Percentiles rank a stretch among this genome's conserved stretches.
Evolutionary conservation across 92 coral and sea anemone genomes (phyloP).

Genomic region (Micromussa lordhowensis): DNA sequence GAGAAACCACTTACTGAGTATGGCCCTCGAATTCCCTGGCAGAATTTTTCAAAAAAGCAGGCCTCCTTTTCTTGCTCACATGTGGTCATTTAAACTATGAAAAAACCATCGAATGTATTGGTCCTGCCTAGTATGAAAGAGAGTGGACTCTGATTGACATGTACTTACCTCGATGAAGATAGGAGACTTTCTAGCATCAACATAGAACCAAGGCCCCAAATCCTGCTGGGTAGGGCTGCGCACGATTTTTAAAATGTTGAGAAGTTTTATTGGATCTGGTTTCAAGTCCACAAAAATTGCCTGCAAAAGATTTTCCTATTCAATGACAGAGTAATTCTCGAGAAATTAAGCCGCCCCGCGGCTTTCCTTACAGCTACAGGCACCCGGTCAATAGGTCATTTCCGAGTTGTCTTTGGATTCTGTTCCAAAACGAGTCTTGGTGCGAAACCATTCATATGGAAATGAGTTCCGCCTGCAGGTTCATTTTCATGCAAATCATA

Average conservation of each 20-base stretch:
- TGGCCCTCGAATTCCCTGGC: no score
- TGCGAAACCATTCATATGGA: no score
- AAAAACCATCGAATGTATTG: neutral
- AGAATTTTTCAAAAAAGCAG: no score
- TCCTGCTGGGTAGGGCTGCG: conserved; percentile 78
- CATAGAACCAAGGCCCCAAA: conserved; percentile 87
- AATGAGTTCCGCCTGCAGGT: no score
- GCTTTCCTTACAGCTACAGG: no score
- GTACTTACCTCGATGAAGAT: conserved; percentile 74
- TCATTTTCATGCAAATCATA: no score
- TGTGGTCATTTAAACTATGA: neutral
- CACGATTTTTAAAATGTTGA: conserved; percentile 64
- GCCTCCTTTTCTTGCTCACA: neutral
- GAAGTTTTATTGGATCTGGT: conserved; percentile 84
- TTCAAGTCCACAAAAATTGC: conserved; percentile 71
- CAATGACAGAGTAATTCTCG: neutral
- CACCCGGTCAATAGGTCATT: no score
- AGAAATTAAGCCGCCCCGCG: no score
- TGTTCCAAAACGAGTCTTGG: no score
- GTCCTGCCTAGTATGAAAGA: neutral
- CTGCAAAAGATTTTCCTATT: conserved; percentile 34
- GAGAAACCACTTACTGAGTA: no score
- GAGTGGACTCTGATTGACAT: neutral
- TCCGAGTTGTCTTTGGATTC: no score
- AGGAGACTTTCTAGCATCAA: conserved; percentile 76